Conservation (phyloP, 2,888 invertebrate genomes). For the Xestia xanthographa region DNA sequence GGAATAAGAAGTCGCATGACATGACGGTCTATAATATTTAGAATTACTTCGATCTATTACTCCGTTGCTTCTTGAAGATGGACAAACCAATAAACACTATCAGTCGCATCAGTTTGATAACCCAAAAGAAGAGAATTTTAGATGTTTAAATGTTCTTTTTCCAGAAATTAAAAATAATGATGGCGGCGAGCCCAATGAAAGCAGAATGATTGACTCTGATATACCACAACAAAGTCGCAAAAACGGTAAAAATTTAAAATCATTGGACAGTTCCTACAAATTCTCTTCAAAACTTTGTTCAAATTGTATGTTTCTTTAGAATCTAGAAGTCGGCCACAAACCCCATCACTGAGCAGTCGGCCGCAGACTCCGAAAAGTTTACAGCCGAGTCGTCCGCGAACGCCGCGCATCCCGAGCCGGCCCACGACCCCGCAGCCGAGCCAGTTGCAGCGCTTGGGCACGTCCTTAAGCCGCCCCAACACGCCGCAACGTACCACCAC, state of each 20-base stretch:
- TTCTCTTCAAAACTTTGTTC: background rate
- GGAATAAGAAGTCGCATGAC: background rate
- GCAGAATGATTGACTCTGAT: conserved; percentile 39
- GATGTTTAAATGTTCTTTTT: conserved; percentile 3
- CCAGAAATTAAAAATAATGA: conserved; percentile 57
- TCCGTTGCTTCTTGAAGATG: background rate
- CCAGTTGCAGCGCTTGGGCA: conserved; percentile 64
- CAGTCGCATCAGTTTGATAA: background rate
- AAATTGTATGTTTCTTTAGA: conserved; percentile 55
- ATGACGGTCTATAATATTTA: background rate
- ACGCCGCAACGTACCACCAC: conserved; percentile 73
- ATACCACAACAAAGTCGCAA: conserved; percentile 30
- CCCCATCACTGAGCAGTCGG: conserved; percentile 73
- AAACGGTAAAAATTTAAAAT: conserved; percentile 36
- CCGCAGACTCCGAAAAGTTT: conserved; percentile 79
- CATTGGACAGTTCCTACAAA: background rate
- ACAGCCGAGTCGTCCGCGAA: conserved; percentile 78
- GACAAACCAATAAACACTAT: background rate
- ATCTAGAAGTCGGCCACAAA: conserved; percentile 65
- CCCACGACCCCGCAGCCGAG: conserved; percentile 76
- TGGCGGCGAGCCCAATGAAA: conserved; percentile 42
- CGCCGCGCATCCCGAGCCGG: conserved; percentile 74
- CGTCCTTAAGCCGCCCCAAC: conserved; percentile 76
- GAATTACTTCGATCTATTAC: background rate
- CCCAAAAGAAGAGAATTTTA: background rate